Evolutionary conservation across 2,113 vertebrate species (phyloP).

Genomic region (Carettochelys insculpta): DNA sequence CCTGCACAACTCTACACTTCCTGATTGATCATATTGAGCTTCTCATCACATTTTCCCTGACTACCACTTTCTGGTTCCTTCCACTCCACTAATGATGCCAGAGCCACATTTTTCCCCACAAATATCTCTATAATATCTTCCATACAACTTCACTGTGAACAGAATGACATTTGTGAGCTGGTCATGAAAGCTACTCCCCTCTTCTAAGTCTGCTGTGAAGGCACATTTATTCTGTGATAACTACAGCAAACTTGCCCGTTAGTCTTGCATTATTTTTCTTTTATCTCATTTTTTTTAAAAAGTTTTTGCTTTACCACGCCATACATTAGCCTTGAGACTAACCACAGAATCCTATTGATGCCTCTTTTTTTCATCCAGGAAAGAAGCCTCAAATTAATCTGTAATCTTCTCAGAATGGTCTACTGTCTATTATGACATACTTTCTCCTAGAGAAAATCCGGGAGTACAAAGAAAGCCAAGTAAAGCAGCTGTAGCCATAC

Average conservation of each 20-base stretch:
- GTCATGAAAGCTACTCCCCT: conserved; percentile 11
- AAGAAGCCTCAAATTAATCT: conserved; percentile 43
- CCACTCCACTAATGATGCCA: neutral
- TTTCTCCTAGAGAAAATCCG: neutral
- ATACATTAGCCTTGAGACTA: conserved; percentile 1
- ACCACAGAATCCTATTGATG: neutral
- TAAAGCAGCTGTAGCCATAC: neutral
- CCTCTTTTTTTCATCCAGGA: conserved; percentile 31
- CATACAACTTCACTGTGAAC: neutral
- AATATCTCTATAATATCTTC: neutral
- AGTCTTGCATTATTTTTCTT: conserved; percentile 21
- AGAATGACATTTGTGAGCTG: neutral
- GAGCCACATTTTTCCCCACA: conserved; percentile 11
- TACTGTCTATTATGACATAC: neutral
- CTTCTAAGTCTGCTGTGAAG: neutral
- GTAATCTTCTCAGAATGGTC: neutral
- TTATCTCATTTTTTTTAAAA: conserved; percentile 14
- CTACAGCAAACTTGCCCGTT: neutral
- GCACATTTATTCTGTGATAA: neutral
- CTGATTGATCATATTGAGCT: neutral
- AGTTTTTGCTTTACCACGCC: conserved; percentile 23
- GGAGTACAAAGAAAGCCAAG: neutral
- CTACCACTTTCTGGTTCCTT: neutral
- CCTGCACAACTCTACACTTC: neutral
- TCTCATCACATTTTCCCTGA: neutral